These are phyloP conservation scores for Drosophila sp. DNA, from an alignment of 1,140 invertebrate species.

Conservation along the genomic window DNA sequence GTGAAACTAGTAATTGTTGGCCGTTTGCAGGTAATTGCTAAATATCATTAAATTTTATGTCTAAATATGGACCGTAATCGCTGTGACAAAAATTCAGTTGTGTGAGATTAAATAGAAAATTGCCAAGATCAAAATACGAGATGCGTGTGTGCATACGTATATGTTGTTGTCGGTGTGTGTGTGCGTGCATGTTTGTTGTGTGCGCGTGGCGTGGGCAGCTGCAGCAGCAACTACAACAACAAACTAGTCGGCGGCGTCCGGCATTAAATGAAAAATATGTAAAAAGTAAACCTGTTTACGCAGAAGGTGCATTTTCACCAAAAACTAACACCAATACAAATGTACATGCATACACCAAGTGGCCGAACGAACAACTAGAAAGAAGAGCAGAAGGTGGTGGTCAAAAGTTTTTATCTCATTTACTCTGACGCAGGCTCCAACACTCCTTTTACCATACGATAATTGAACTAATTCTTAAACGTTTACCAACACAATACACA, in stretches of 20 bases:
- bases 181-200: conserved; percentile 11
- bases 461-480: conserved; percentile 59
- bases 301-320: conserved; percentile 55
- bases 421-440: conserved; percentile 8
- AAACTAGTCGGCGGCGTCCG: conserved; percentile 36
- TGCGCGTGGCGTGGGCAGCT: conserved; percentile 52
- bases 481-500: conserved; percentile 52
- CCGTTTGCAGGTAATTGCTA: conserved; percentile 23
- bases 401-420: conserved; percentile 26
- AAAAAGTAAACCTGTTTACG: conserved; percentile 53
- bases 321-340: conserved; percentile 30
- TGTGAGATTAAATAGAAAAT: conserved; percentile 24
- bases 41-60: neutral
- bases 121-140: conserved; percentile 36
- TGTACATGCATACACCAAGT: conserved; percentile 4
- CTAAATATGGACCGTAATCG: neutral
- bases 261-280: conserved; percentile 47
- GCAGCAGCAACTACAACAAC: conserved; percentile 25
- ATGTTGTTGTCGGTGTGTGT: neutral
- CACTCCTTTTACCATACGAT: conserved; percentile 27
- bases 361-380: conserved; percentile 18
- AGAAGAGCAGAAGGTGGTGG: conserved; percentile 43
- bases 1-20: no score
- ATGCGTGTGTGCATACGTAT: neutral
- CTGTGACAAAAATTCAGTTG: neutral